Evolutionary conservation across 2,113 vertebrate species (phyloP).

Genomic region (Platichthys flesus): DNA sequence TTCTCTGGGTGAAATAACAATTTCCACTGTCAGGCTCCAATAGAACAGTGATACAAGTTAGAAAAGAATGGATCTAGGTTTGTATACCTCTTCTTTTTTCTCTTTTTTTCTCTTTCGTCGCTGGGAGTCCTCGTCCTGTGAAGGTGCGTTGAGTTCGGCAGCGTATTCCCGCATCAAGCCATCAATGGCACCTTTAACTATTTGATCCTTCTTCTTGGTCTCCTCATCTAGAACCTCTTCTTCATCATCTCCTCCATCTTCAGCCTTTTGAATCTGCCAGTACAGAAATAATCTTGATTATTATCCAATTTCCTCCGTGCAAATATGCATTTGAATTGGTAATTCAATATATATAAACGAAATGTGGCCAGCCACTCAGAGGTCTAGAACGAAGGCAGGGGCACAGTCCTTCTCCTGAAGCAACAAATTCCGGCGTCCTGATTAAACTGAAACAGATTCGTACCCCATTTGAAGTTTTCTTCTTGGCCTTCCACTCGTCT

Average conservation of each 20-base stretch:
- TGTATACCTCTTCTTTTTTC: conserved; percentile 96
- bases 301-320: neutral
- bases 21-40: neutral
- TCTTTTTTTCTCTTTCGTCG: conserved; percentile 97
- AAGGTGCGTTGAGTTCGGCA: conserved; percentile 95
- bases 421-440: neutral
- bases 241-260: conserved; percentile 88
- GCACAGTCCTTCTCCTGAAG: no score
- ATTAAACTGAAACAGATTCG: conserved; percentile 1
- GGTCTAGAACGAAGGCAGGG: neutral
- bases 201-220: conserved; percentile 93
- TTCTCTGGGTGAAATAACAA: neutral
- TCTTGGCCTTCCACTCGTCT: conserved; percentile 99
- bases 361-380: neutral
- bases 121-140: conserved; percentile 93
- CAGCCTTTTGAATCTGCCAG: conserved; percentile 85
- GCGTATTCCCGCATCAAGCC: conserved; percentile 96
- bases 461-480: conserved; percentile 93
- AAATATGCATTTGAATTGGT: neutral
- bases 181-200: conserved; percentile 95
- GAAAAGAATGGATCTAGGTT: neutral
- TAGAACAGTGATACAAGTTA: neutral
- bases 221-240: conserved; percentile 98
- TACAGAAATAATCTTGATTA: neutral
- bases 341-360: neutral